Base-by-base conservation (phyloP, 2,888 invertebrate species). In the Malthinus flaveolus region DNA sequence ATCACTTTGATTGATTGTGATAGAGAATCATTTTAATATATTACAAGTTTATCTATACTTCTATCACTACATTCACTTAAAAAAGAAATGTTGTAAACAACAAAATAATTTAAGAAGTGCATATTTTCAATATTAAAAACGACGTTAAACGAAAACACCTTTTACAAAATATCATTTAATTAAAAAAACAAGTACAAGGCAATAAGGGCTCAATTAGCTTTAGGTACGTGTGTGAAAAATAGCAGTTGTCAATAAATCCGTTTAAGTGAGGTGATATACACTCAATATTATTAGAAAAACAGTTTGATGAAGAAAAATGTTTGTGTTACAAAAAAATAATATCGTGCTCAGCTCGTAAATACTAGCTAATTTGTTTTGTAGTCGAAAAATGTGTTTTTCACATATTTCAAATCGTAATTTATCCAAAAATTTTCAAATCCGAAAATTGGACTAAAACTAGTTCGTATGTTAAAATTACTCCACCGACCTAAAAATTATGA, bases 381-480 rank as follows among this genome's bases (percentile, higher is more conserved):
- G 6, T 8, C 1, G 36, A 6, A 12, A 48, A 9, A 33, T 15
- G 15, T 15, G 33, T 35, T 23, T 44, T 10, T 36, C 11, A 36
- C 7, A 36, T 6, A 36, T 11, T 11, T 31, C 11, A 32, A n/a
- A 11, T 32, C 10, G 7, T 10, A 1, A 42, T 32, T 15, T 36
- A 9, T 42, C 32, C 13, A 37, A 37, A 11, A 62, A 59, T 15
- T 57, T 58, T 34, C 11, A 58, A 32, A 1, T 58, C 52, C 23
- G 52, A 33, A 32, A 61, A 63, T 73, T 87, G 85, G 45, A 86
- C 75, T 56, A 87, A 77, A 56, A 87, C 85, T 13, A 87, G 79
- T 73, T 87, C 87, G 64, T 87, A 87, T 31, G 87, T 87, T 11
- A 85, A 78, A 57, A 87, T 83, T 7, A 84, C 83, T 34, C 85